A percentile compares a stretch with the other conserved stretches of the same genome.
phyloP scores from a whole-genome alignment of 2,888 invertebrate species.

The Caenorhabditis auriculariae region DNA sequence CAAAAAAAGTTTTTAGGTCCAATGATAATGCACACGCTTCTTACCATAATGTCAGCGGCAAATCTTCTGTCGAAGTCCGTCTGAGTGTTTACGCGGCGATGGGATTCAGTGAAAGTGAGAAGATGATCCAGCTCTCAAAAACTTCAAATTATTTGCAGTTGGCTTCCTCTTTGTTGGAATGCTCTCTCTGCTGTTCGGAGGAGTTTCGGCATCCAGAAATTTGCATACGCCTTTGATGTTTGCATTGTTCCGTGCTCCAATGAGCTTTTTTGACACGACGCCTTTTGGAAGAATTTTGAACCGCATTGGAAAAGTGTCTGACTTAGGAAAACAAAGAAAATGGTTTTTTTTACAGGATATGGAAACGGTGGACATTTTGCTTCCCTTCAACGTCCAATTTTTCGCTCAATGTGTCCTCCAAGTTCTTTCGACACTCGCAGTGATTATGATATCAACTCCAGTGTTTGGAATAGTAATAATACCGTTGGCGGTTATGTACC shows the following conservation, averaged over 20 bases:
- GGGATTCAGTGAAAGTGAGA: conserved; percentile 58
- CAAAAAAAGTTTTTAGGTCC: conserved; percentile 31
- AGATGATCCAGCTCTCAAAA: too few relatives aligned
- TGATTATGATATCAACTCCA: conserved; percentile 62
- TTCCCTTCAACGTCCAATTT: conserved; percentile 62
- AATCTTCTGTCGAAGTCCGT: conserved; percentile 39
- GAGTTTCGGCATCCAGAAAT: conserved; percentile 55
- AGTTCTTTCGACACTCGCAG: conserved; percentile 58
- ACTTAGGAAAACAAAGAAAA: too few relatives aligned
- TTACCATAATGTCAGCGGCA: conserved; percentile 18
- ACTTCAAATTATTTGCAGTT: conserved; percentile 40
- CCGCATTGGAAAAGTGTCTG: conserved; percentile 58
- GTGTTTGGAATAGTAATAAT: conserved; percentile 58
- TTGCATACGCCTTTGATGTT: conserved; percentile 60
- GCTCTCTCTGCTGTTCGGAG: conserved; percentile 58
- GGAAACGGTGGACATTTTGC: conserved; percentile 59
- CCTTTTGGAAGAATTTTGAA: conserved; percentile 62
- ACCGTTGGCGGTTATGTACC: conserved; percentile 55
- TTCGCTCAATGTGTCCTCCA: conserved; percentile 59
- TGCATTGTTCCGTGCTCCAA: conserved; percentile 60
- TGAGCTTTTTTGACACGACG: conserved; percentile 61
- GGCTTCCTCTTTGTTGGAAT: conserved; percentile 58
- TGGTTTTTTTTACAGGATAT: conserved; percentile 44
- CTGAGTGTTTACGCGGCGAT: conserved; percentile 59
- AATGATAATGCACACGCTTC: conserved; percentile 51